Conservation (phyloP, 2,797 vertebrate genomes). For the Merluccius polli region DNA sequence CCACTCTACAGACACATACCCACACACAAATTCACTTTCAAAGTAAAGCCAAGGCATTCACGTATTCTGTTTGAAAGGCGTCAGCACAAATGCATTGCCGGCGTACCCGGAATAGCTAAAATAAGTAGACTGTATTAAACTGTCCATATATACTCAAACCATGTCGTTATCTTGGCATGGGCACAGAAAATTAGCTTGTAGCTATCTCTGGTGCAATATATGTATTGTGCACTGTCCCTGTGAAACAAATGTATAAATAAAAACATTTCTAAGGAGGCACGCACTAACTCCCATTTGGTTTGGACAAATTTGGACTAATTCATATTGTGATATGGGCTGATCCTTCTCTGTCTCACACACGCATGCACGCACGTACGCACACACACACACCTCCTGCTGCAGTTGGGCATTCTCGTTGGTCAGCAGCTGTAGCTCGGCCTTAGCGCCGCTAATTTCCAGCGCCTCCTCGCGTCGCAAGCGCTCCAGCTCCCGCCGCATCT, state of each 20-base stretch:
- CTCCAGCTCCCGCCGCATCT: slow-evolving; percentile 58
- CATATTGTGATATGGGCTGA: too few relatives aligned
- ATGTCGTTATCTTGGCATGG: too few relatives aligned
- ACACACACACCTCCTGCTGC: slow-evolving; percentile 66
- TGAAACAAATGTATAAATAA: too few relatives aligned
- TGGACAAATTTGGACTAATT: too few relatives aligned
- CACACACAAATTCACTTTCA: too few relatives aligned
- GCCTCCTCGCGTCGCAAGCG: slow-evolving; percentile 68
- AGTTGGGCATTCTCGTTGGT: slow-evolving; percentile 66
- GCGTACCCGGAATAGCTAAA: background rate
- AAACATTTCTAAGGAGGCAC: too few relatives aligned
- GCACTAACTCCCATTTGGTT: too few relatives aligned
- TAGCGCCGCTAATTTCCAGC: slow-evolving; percentile 71
- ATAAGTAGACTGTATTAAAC: background rate
- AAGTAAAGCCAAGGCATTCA: background rate
- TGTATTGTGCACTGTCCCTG: too few relatives aligned
- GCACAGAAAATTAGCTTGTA: too few relatives aligned
- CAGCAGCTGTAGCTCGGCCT: slow-evolving; percentile 68
- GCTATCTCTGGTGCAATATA: too few relatives aligned
- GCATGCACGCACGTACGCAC: slow-evolving; percentile 5
- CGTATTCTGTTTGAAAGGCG: background rate
- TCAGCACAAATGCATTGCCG: background rate
- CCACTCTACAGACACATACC: slow-evolving; percentile 2
- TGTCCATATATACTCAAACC: background rate
- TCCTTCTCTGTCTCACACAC: slow-evolving; percentile 16